Percentiles rank a stretch among this genome's conserved stretches.
Conservation (phyloP, 2,113 vertebrate species). For the Scalopus aquaticus region DNA sequence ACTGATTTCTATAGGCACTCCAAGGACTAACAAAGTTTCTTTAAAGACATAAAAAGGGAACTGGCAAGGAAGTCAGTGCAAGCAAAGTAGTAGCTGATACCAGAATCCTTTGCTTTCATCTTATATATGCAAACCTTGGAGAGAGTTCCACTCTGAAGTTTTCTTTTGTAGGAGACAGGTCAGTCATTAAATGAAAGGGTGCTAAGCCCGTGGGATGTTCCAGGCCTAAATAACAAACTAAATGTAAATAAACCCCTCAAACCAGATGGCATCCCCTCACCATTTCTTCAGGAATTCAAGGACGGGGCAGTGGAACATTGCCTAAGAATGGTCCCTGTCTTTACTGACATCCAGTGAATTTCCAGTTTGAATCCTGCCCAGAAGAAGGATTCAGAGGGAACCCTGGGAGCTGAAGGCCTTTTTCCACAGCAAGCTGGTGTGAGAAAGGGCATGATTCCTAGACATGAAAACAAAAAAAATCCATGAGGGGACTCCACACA, state of each 20-base stretch:
- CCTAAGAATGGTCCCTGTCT: neutral
- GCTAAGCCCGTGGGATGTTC: neutral
- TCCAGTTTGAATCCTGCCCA: neutral
- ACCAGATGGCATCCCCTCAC: neutral
- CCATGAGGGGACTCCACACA: fast-evolving
- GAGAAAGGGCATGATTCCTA: neutral
- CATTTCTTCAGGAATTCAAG: neutral
- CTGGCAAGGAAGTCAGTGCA: neutral
- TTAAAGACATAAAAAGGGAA: neutral
- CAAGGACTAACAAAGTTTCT: neutral
- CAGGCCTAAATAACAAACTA: neutral
- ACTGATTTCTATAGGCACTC: neutral
- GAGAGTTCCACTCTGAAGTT: neutral
- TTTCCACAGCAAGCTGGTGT: neutral
- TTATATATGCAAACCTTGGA: neutral
- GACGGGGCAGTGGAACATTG: neutral
- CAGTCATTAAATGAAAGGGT: neutral
- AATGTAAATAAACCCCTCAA: neutral
- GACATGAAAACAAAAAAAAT: neutral
- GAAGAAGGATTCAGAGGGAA: neutral
- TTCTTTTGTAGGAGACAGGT: neutral
- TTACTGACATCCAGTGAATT: neutral
- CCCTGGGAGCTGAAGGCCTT: neutral
- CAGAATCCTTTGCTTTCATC: neutral
- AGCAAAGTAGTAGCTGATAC: neutral